Evolutionary conservation across 37 sponge, comb jelly and placozoan genomes (phyloP).

Genomic region (Crambe crambe): DNA sequence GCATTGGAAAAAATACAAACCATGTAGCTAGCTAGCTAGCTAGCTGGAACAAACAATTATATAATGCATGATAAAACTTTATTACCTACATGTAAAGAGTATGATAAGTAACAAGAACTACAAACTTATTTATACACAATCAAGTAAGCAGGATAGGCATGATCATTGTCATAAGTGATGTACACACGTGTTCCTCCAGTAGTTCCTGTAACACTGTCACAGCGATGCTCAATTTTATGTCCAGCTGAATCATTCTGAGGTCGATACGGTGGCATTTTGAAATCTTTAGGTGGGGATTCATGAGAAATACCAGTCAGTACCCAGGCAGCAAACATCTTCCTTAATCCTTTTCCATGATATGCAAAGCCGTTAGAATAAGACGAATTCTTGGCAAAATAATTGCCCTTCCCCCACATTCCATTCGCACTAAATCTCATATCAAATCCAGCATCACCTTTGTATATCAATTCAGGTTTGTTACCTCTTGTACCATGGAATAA

Average conservation of each 20-base stretch:
- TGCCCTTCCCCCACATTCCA: slow-evolving; percentile 75
- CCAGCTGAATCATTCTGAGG: not conserved
- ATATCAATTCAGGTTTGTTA: slow-evolving; percentile 47
- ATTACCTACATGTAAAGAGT: too few species aligned
- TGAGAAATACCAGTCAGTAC: slow-evolving; percentile 54
- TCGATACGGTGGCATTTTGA: slow-evolving; percentile 33
- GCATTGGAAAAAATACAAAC: too few species aligned
- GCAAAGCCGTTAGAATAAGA: slow-evolving; percentile 50
- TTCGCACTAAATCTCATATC: slow-evolving; percentile 47
- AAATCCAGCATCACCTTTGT: slow-evolving; percentile 54
- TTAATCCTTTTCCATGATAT: not conserved
- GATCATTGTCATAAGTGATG: slow-evolving; percentile 70
- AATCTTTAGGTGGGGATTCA: slow-evolving; percentile 10
- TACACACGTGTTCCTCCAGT: slow-evolving; percentile 56
- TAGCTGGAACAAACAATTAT: too few species aligned
- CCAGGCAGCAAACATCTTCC: slow-evolving; percentile 54
- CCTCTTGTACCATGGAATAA: slow-evolving; percentile 62
- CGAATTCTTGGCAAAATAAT: slow-evolving; percentile 75
- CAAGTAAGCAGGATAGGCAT: slow-evolving; percentile 68
- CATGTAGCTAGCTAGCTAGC: too few species aligned
- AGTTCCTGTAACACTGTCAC: slow-evolving; percentile 58
- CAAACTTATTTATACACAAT: slow-evolving; percentile 50
- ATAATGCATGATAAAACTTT: too few species aligned
- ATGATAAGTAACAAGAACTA: too few species aligned
- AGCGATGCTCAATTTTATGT: slow-evolving; percentile 20